Percentiles rank a stretch among this genome's conserved stretches.
These are phyloP conservation scores for Trichogramma evanescens DNA, from an alignment of 2,888 invertebrate genomes.

Conservation along the genomic window DNA sequence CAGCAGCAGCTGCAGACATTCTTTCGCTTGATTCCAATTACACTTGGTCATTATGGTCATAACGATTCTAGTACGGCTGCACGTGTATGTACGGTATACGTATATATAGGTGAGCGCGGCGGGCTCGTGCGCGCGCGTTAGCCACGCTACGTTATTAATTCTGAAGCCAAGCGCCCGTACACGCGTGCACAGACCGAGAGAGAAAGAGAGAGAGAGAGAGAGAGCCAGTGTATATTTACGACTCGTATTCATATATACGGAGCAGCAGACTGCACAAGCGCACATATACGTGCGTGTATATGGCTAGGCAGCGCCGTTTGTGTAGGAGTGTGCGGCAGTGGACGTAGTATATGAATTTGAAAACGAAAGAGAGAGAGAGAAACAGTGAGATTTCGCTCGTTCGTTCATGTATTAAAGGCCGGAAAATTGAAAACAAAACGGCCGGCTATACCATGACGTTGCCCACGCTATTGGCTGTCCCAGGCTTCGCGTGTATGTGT, in stretches of 20 bases:
- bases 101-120: slow-evolving; percentile 11
- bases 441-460: neutral
- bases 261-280: too few relatives aligned
- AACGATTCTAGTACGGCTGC: slow-evolving; percentile 27
- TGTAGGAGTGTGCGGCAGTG: neutral
- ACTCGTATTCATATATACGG: slow-evolving; percentile 3
- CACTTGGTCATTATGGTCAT: slow-evolving; percentile 32
- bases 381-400: slow-evolving; percentile 10
- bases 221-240: slow-evolving; percentile 16
- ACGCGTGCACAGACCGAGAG: neutral
- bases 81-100: neutral
- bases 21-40: slow-evolving; percentile 24
- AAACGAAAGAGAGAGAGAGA: too few relatives aligned
- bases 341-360: too few relatives aligned
- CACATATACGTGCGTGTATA: too few relatives aligned
- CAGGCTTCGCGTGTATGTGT: slow-evolving; percentile 8
- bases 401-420: slow-evolving; percentile 29
- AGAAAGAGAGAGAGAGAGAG: neutral
- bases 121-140: neutral
- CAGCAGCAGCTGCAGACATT: too few relatives aligned
- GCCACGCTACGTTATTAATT: slow-evolving; percentile 28
- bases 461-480: too few relatives aligned
- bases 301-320: neutral
- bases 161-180: slow-evolving; percentile 3
- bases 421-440: slow-evolving; percentile 37